Evolutionary conservation across 1,140 invertebrate genomes (phyloP).

Genomic region (Palaemon carinicauda): DNA sequence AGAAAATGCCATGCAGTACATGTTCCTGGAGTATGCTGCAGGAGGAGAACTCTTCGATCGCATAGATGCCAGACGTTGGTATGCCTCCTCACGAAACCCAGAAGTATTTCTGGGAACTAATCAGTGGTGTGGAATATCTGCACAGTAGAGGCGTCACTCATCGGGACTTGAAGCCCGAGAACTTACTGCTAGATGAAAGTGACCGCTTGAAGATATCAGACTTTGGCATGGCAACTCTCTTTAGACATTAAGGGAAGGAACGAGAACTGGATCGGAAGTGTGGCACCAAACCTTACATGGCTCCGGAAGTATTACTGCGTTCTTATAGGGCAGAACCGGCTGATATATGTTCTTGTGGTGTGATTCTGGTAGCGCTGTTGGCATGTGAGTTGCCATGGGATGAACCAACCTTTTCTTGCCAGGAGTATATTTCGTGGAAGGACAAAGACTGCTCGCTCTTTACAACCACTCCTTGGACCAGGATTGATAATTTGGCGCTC

Average conservation of each 20-base stretch:
- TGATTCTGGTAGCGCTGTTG: constrained; percentile 91
- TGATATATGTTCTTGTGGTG: constrained; percentile 96
- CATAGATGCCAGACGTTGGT: constrained; percentile 95
- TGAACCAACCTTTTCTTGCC: constrained; percentile 75
- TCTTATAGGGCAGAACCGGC: constrained; percentile 90
- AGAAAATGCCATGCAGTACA: constrained; percentile 82
- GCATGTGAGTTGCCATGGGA: constrained; percentile 96
- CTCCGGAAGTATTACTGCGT: constrained; percentile 85
- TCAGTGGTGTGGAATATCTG: constrained; percentile 84
- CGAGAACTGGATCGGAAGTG: constrained; percentile 85
- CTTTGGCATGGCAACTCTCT: constrained; percentile 95
- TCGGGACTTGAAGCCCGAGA: constrained; percentile 95
- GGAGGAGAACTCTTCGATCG: constrained; percentile 97
- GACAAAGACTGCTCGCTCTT: constrained; percentile 64
- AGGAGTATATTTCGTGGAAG: constrained; percentile 81
- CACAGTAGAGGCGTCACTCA: constrained; percentile 84
- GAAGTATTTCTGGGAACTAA: constrained; percentile 87
- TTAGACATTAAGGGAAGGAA: constrained; percentile 71
- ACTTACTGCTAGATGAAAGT: constrained; percentile 86
- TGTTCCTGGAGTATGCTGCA: constrained; percentile 95
- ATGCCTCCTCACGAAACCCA: constrained; percentile 84
- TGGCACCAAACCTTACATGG: constrained; percentile 94
- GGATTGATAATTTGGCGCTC: constrained; percentile 79
- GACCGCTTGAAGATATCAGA: constrained; percentile 95
- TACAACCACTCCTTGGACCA: constrained; percentile 80